Conservation (phyloP, 1,140 invertebrate species). For the Zaprionus inermis region DNA sequence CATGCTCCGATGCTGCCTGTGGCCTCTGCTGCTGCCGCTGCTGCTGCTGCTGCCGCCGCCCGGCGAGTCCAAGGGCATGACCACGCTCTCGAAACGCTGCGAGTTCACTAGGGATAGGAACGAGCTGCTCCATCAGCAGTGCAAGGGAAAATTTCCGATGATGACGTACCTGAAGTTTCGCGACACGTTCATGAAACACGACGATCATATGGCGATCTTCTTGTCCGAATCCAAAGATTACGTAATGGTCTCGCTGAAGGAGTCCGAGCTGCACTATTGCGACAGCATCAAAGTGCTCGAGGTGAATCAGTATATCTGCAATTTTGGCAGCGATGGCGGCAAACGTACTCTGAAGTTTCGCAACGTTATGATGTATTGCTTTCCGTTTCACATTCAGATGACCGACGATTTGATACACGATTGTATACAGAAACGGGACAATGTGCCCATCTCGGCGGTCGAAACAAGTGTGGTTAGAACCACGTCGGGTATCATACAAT, state of each 20-base stretch:
- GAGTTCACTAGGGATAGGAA: conserved; percentile 15
- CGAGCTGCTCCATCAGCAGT: conserved; percentile 18
- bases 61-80: background rate
- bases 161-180: conserved; percentile 52
- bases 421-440: conserved; percentile 30
- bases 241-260: conserved; percentile 49
- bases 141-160: conserved; percentile 40
- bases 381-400: conserved; percentile 67
- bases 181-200: conserved; percentile 46
- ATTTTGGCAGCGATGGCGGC: background rate
- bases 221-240: conserved; percentile 32
- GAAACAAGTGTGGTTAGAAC: conserved; percentile 14
- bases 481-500: conserved; percentile 45
- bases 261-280: conserved; percentile 43
- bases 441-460: background rate
- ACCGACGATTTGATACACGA: conserved; percentile 57
- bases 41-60: background rate
- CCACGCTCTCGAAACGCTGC: conserved; percentile 26
- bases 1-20: too few species aligned
- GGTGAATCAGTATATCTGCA: conserved; percentile 31
- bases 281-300: conserved; percentile 25
- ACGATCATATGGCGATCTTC: conserved; percentile 49
- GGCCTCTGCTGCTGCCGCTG: too few species aligned
- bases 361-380: conserved; percentile 50
- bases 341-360: conserved; percentile 29